Evolutionary conservation across 2,888 invertebrate species (phyloP), one percentile per base, ranked within the genome.

Genomic region (Drosophila diplacantha): DNA sequence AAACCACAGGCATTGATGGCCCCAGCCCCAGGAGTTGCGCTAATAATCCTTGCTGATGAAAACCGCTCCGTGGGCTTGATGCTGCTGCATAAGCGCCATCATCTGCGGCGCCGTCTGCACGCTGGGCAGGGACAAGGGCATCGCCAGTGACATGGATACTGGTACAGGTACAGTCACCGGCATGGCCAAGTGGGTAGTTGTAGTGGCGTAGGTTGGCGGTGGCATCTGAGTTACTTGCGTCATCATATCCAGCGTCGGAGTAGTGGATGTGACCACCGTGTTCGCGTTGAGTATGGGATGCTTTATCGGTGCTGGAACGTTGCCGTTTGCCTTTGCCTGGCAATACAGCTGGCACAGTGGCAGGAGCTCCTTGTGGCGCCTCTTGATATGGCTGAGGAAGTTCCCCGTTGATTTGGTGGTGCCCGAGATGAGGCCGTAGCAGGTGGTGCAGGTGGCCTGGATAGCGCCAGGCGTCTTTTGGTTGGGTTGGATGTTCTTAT

Each of bases 381-480:
- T 73, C 64, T 86, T 86, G 41, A 85, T 86, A 59, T 87, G 86
- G 61, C 85, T 85, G 18, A 87, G 74, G 47, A 87, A 86, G 59
- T 85, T 86, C 4, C 86, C 86, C 9, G 86, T 87, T 3, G 86
- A 87, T 39, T 84, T 85, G 20, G 85, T 83, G 24, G 86, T 87
- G 8, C 86, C 86, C 14, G 86, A 87, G 41, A 87, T 86, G 3
- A 75, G 74, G 11, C 85, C 84, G 32, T 69, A 78, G 54, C 86
- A 87, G 14, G 77, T 79, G 4, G 84, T 87, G 59, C 86, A 86
- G n/a, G 86, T 87, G 7, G 86, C 86, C 57, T 87, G 86, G 49
- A 86, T 86, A 34, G 85, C 87, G 11, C 87, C 86, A 0, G 79
- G 68, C 5, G 86, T 86, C 74, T 86, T 86, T 37, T 75, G 78